Evolutionary conservation across 2,113 vertebrate species (phyloP).

Genomic region (Gasterosteus nipponicus): DNA sequence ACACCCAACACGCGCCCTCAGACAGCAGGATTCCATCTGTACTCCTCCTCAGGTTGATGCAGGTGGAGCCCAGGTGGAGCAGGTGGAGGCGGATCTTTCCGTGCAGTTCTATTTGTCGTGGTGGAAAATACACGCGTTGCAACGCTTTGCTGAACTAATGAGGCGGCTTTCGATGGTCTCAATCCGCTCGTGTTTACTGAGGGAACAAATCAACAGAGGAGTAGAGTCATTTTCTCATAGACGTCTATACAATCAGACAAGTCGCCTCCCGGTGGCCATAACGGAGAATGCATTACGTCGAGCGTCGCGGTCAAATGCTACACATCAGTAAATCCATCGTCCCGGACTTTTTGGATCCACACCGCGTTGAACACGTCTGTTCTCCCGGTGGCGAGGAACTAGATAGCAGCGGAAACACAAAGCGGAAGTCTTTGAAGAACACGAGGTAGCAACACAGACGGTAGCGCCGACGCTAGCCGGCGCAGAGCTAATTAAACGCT

Average conservation of each 20-base stretch:
- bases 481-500: constrained; percentile 46
- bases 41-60: neutral
- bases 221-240: too few species aligned
- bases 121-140: neutral
- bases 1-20: neutral
- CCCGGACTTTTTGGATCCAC: neutral
- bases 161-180: too few species aligned
- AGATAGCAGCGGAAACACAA: neutral
- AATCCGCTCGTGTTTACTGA: too few species aligned
- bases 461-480: constrained; percentile 21
- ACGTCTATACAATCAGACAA: too few species aligned
- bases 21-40: neutral
- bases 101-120: neutral
- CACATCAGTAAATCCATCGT: neutral
- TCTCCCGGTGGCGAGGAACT: neutral
- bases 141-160: neutral
- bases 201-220: too few species aligned
- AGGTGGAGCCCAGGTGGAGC: neutral
- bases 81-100: too few species aligned
- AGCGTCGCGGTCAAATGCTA: neutral
- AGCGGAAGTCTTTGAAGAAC: constrained; percentile 64
- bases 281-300: neutral
- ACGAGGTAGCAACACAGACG: constrained; percentile 37
- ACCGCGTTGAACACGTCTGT: neutral
- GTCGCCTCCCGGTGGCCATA: too few species aligned